Base-by-base conservation (phyloP, 1,140 invertebrate species). In the Carcinoscorpius rotundicauda region DNA sequence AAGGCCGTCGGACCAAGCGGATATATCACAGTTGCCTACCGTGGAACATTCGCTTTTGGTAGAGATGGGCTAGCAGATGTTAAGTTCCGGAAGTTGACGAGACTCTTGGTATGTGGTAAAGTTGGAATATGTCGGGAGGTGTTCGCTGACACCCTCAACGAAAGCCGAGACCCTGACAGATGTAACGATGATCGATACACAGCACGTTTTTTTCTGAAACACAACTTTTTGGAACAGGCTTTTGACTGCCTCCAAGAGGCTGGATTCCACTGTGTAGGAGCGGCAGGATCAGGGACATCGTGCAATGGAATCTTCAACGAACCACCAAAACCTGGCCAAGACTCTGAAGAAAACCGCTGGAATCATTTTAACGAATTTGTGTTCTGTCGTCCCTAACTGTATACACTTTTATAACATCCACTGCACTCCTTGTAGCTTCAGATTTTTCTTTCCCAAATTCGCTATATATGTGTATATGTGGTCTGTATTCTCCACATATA, bases 341-440 rank as follows among this genome's bases (percentile, higher is more conserved):
- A 97, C 76, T 85, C 87, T 2, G 94, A 98, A 77, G 95, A 98
- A 76, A 93, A 92, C 75, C 89, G 92, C 75, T 98, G 95, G 95
- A 95, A 97, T 79, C 95, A 98, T 77, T 98, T 97, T 82, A 98
- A 97, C 81, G 95, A 98, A 82, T 98, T 97, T 77, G 89, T 97
- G 52, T 98, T 97, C 76, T 84, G 88, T 64, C 65, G 73, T 61
- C 72, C 69, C 6, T 74, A 61, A 73, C 29, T 29, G 29, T 29
- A 29, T 29, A 29, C 29, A 29, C 29, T 29, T 29, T 29, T 29
- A 29, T 29, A 29, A 29, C 29, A 29, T 29, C 29, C 29, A 29
- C 29, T 29, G 29, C 29, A 29, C 29, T 29, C 29, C 29, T 29
- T 29, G 29, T 29, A 29, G 29, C 29, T 29, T 29, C 29, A 29